Base-by-base conservation (phyloP, 2,888 invertebrate genomes). In the Volucella inanis region DNA sequence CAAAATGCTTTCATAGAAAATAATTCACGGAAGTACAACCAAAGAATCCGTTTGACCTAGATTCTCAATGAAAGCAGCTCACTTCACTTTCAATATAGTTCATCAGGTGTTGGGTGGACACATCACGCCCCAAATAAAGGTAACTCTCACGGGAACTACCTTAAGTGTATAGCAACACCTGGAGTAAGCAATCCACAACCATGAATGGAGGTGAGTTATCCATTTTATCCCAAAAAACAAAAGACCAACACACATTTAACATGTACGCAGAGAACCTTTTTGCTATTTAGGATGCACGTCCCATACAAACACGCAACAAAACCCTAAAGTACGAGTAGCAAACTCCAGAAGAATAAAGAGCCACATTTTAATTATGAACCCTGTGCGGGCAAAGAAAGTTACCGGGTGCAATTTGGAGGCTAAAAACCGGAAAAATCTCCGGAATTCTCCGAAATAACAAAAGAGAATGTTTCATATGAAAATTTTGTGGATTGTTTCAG, bases 311-410 rank as follows among this genome's bases (percentile, higher is more conserved):
- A 52, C 43, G 14, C 10, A 39, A 39, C 14, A 47, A 62, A 62
- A 31, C 8, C 11, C 3, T 8, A 50, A 38, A 15, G 18, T 9
- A 39, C 50, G 9, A 41, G 39, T 9, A 39, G 15, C 50, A 12
- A 38, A 49, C n/a, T 41, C 39, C 67, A 14, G 43, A 65, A 15
- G n/a, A 65, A 31, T 9, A 43, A 52, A 59, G 61, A 50, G 49
- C 45, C 12, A 45, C 72, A 52, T 61, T 50, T 72, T 61, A 52
- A 72, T 52, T 54, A 72, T 72, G 50, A 61, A 72, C 72, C 52
- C 62, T 72, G 72, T 72, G 38, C 54, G 72, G 52, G 43, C 52
- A 52, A 52, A 61, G 52, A 62, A 62, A 50, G 61, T 62, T 72
- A 52, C 54, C 45, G 45, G 15, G 31, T 43, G 22, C 14, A 59